A percentile compares a stretch with the other conserved stretches of the same genome.
Evolutionary conservation across 2,797 vertebrate species (phyloP).

Genomic region (Leptoclinus maculatus): DNA sequence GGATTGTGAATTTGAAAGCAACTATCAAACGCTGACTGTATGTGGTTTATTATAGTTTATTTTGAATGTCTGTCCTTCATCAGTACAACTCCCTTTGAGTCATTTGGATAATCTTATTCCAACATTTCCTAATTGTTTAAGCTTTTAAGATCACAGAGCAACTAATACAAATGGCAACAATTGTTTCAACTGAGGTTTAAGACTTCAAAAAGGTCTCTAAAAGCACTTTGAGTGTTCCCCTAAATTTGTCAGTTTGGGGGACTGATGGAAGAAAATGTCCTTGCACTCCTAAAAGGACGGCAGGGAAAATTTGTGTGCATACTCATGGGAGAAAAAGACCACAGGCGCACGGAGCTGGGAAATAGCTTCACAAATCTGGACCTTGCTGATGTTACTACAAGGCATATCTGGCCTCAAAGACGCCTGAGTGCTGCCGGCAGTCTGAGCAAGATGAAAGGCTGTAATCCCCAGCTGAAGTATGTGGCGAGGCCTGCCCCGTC

Average conservation of each 20-base stretch:
- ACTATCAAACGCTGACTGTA: background rate
- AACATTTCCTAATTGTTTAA: slow-evolving; percentile 13
- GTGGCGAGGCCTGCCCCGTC: slow-evolving; percentile 54
- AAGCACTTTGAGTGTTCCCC: slow-evolving; percentile 1
- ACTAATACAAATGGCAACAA: slow-evolving; percentile 1
- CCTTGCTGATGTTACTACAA: slow-evolving; percentile 64
- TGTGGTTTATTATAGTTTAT: background rate
- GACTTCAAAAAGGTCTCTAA: background rate
- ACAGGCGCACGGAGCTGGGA: slow-evolving; percentile 45
- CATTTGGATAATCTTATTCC: slow-evolving; percentile 16
- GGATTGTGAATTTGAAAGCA: slow-evolving; percentile 8
- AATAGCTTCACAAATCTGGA: slow-evolving; percentile 56
- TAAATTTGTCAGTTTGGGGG: slow-evolving; percentile 1
- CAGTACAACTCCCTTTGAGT: background rate
- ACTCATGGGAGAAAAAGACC: slow-evolving; percentile 37
- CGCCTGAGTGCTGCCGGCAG: slow-evolving; percentile 62
- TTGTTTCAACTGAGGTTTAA: background rate
- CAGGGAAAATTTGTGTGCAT: background rate
- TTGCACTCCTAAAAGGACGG: background rate
- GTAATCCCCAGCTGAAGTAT: slow-evolving; percentile 72
- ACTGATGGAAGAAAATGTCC: slow-evolving; percentile 15
- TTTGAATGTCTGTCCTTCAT: background rate
- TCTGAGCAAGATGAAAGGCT: slow-evolving; percentile 73
- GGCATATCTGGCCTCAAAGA: slow-evolving; percentile 69
- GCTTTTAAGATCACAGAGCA: background rate